A percentile compares a stretch with the other conserved stretches of the same genome.
phyloP scores from a whole-genome alignment of 2,797 vertebrate genomes.

The Antrozous pallidus region DNA sequence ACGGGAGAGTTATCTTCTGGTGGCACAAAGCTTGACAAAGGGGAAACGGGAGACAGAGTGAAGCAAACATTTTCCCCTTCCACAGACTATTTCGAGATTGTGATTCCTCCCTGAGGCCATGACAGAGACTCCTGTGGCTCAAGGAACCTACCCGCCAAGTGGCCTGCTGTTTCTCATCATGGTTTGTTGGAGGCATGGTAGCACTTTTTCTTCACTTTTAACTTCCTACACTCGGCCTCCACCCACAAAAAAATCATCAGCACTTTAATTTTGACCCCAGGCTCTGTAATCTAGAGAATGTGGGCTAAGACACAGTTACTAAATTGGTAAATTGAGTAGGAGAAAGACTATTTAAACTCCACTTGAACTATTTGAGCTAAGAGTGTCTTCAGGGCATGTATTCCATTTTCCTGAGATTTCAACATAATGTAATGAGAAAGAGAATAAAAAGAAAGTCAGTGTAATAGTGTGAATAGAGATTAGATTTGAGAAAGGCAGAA shows the following conservation, averaged over 20 bases:
- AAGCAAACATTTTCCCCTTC: not conserved
- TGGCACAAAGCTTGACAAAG: not conserved
- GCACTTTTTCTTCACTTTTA: not conserved
- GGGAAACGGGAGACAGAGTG: not conserved
- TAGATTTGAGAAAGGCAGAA: not conserved
- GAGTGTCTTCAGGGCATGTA: not conserved
- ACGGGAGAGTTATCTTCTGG: not conserved
- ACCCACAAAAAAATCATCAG: not conserved
- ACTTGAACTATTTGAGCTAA: not conserved
- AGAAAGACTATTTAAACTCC: conserved; percentile 17
- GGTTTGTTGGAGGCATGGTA: not conserved
- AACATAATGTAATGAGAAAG: not conserved
- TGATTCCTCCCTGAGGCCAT: not conserved
- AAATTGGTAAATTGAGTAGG: not conserved
- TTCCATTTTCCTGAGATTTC: not conserved
- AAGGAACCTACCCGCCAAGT: not conserved
- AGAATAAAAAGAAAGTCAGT: not conserved
- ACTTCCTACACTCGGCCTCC: not conserved
- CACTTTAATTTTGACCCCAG: not conserved
- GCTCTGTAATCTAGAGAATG: not conserved
- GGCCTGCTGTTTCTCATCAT: not conserved
- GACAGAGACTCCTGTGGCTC: not conserved
- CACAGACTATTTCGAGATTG: not conserved
- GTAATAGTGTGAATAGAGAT: not conserved
- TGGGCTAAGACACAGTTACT: not conserved